Evolutionary conservation across 2,888 invertebrate genomes (phyloP), one percentile per base, ranked within the genome.

Genomic region (Onchidella celtica): DNA sequence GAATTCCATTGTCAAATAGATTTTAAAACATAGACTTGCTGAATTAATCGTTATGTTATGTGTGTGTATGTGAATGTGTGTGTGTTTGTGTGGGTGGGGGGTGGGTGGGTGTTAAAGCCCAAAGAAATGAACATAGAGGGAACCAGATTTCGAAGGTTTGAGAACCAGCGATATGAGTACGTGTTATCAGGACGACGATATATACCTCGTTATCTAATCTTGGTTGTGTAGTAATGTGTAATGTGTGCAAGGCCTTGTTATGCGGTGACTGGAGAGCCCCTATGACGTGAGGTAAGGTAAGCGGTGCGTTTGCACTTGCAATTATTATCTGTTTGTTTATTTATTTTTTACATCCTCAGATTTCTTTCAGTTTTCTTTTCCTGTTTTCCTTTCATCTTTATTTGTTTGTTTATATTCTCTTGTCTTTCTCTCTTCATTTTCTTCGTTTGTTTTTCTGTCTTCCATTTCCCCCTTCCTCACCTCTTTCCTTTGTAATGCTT

Each of bases 11-110:
- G n/a, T n/a, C n/a, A n/a, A n/a, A n/a, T n/a, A n/a, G n/a, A n/a
- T n/a, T n/a, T n/a, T n/a, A n/a, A n/a, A n/a, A n/a, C n/a, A n/a
- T n/a, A n/a, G n/a, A n/a, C n/a, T n/a, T n/a, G n/a, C n/a, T n/a
- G n/a, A n/a, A n/a, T n/a, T n/a, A n/a, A n/a, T n/a, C n/a, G n/a
- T n/a, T n/a, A n/a, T n/a, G n/a, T n/a, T n/a, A n/a, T n/a, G n/a
- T n/a, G n/a, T n/a, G n/a, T 74, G 68, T 72, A 38, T 72, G 72
- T 57, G 57, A 57, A 57, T 65, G n/a, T 68, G 55, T 63, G 57
- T 47, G 55, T 69, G 69, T 69, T n/a, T 69, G 24, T 68, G 55
- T 38, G 68, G 9, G 6, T 36, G n/a, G 34, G 55, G 1, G 36
- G 17, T n/a, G 55, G 32, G 32, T 40, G 68, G 24, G 24, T 65